Base-by-base conservation (phyloP, 2,888 invertebrate genomes). In the Eumacrocentrus americanus region DNA sequence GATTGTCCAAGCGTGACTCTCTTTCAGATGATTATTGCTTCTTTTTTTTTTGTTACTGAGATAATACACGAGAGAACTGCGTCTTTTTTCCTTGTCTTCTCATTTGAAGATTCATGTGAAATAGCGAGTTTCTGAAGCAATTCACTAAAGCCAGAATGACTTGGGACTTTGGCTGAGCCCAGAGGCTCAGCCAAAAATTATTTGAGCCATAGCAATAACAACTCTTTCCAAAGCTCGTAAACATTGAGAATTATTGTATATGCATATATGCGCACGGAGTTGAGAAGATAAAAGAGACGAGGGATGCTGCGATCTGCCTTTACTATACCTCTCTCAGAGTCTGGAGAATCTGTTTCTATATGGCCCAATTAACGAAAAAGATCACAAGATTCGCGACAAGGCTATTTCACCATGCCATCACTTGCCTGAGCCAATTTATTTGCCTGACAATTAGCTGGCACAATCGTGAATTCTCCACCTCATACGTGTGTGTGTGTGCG, bases 401-500 rank as follows among this genome's bases (percentile, higher is more conserved):
- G 37, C 23, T 29, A 59, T 16, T 16, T 25, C 44, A 40, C 14
- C 38, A n/a, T n/a, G n/a, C n/a, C n/a, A n/a, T n/a, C 42, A 38
- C 25, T 37, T 46, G 35, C 38, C 62, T 67, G 67, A 66, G 65
- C 66, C 72, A 67, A 74, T 75, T 73, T 74, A 72, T 72, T 68
- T 68, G 72, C 69, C 74, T 75, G 74, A 74, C 74, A 75, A 75
- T 74, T 75, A 74, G 73, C 67, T 51, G 63, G 54, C n/a, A n/a
- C n/a, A n/a, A n/a, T n/a, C n/a, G n/a, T n/a, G n/a, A n/a, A n/a
- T n/a, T n/a, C n/a, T n/a, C n/a, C n/a, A n/a, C n/a, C n/a, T n/a
- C n/a, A 52, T 29, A 59, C 57, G 25, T 25, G 14, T 29, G 29
- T n/a, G 29, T 23, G 25, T 14, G 12, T 47, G 23, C 29, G 12